These are phyloP conservation scores for Aselliscus stoliczkanus DNA, from an alignment of 2,797 vertebrate species.

Conservation along the genomic window DNA sequence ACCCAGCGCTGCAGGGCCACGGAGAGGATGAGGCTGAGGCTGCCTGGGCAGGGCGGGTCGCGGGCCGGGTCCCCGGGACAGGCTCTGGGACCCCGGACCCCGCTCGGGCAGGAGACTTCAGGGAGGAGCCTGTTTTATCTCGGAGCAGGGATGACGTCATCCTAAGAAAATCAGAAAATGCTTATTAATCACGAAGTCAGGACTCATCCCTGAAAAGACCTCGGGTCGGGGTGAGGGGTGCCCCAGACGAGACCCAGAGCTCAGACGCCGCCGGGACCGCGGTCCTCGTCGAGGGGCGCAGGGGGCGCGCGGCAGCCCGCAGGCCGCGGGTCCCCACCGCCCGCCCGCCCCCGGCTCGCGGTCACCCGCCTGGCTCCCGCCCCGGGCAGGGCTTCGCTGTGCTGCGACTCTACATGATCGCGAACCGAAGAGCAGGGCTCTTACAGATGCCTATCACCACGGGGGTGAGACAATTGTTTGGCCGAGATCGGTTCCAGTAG, in stretches of 20 bases:
- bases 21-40: rapidly evolving
- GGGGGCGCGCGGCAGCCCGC: not conserved
- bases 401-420: not conserved
- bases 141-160: not conserved
- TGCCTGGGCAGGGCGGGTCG: not conserved
- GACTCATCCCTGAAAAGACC: not conserved
- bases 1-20: not conserved
- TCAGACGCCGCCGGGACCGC: not conserved
- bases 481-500: not conserved
- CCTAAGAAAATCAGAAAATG: not conserved
- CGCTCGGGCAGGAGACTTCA: not conserved
- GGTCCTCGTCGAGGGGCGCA: rapidly evolving
- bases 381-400: rapidly evolving
- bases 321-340: rapidly evolving
- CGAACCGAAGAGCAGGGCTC: not conserved
- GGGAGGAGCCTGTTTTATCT: not conserved
- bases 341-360: rapidly evolving
- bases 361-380: rapidly evolving
- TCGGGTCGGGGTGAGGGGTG: not conserved
- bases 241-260: not conserved
- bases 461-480: not conserved
- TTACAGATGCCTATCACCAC: not conserved
- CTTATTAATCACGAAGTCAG: constrained; percentile 23
- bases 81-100: not conserved
- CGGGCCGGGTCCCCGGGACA: not conserved